Base-by-base conservation (phyloP, 2,113 vertebrate genomes). In the Ibidorhyncha struthersii region DNA sequence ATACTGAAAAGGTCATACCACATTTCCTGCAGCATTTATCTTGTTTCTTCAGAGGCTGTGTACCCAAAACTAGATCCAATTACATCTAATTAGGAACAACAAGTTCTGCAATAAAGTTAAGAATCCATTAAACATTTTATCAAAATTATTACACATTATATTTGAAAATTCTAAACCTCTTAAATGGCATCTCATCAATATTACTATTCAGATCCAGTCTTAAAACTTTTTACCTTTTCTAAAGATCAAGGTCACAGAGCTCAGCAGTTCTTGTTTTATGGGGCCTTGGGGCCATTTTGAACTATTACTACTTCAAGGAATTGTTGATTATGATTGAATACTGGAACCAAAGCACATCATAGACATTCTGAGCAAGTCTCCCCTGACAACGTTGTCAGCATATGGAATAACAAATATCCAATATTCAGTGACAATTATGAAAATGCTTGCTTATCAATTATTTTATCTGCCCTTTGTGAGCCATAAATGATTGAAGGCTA, bases 191-290 rank as follows among this genome's bases (percentile, higher is more conserved):
- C 61, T 91, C 25, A 12, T 72, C 59, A 89, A 69, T 70, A 74
- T 95, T 61, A 36, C 29, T 96, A 87, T 96, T 97, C 82, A 94
- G 53, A 92, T 94, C 62, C 90, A 88, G 80, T 81, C 91, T 93
- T 76, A 81, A 80, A 96, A 93, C 13, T 34, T 98, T 94, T 82
- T 97, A 65, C 59, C 91, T 96, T 97, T 96, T 84, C 86, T 97
- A 97, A 98, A 98, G 96, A 97, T 97, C 96, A 98, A 98, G 97
- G 97, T 93, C 95, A 97, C 56, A 40, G 66, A 91, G 70, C 86
- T 96, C 89, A 86, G 66, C 53, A 76, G 40, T 96, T 97, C 93
- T 86, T 95, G 41, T 95, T 98, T 97, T 96, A 97, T 92, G 94
- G 72, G 83, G 77, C 97, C 95, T 97, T 32, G 21, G 89, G 93